Evolutionary conservation across 2,797 vertebrate species (phyloP).

Genomic region (Karalla daura): DNA sequence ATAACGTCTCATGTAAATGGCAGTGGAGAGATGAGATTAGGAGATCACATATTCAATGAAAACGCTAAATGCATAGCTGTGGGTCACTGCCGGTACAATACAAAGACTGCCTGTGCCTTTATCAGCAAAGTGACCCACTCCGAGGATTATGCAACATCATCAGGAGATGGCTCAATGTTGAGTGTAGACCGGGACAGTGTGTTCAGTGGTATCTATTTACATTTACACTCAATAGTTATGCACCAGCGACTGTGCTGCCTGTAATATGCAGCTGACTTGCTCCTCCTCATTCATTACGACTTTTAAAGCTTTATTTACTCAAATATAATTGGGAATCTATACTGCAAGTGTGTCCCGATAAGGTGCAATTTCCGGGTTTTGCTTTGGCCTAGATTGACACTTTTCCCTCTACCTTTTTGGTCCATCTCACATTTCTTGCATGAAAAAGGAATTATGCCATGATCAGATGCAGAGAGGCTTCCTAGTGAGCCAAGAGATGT

Average conservation of each 20-base stretch:
- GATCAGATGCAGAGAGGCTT: constrained; percentile 57
- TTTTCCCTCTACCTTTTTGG: background rate
- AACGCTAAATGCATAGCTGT: constrained; percentile 43
- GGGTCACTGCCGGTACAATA: constrained; percentile 18
- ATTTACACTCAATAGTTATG: constrained; percentile 26
- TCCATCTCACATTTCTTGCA: constrained; percentile 12
- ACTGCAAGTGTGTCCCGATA: background rate
- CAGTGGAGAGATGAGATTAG: constrained; percentile 41
- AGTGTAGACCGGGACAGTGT: constrained; percentile 45
- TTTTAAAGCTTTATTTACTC: background rate
- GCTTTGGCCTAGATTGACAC: background rate
- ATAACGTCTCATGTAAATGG: constrained; percentile 24
- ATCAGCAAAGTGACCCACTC: constrained; percentile 67
- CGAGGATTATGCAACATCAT: constrained; percentile 75
- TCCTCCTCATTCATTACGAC: constrained; percentile 6
- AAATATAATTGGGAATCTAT: background rate
- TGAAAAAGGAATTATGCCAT: constrained; percentile 38
- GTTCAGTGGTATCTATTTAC: constrained; percentile 45
- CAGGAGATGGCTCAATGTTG: constrained; percentile 61
- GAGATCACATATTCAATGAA: constrained; percentile 50
- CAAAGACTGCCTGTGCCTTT: constrained; percentile 49
- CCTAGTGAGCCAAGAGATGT: constrained; percentile 64
- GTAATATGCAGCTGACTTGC: constrained; percentile 1
- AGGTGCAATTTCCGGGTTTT: constrained; percentile 4
- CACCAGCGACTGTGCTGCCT: background rate